phyloP scores from a whole-genome alignment of 1,140 invertebrate species.

The Drosophila repletoides region DNA sequence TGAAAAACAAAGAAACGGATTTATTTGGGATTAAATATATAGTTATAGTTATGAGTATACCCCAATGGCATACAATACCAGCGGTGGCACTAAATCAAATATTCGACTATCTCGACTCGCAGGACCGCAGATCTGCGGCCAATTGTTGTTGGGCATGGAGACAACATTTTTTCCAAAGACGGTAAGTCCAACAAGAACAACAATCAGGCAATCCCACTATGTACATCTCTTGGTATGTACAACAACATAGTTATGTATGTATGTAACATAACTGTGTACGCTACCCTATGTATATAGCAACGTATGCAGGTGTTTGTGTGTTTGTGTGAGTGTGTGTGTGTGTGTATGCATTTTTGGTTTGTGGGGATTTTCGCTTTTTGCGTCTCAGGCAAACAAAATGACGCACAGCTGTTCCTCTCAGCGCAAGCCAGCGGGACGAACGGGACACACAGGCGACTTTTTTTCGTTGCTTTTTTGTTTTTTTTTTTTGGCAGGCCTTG shows the following conservation, averaged over 20 bases:
- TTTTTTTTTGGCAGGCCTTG: slow-evolving; percentile 42
- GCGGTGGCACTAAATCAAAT: slow-evolving; percentile 72
- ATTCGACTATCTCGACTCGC: slow-evolving; percentile 64
- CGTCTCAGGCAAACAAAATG: slow-evolving; percentile 50
- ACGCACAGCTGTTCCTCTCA: slow-evolving; percentile 50
- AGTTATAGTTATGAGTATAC: slow-evolving; percentile 67
- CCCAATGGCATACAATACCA: slow-evolving; percentile 75
- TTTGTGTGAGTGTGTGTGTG: slow-evolving; percentile 19
- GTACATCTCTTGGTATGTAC: too few relatives aligned
- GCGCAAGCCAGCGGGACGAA: background rate
- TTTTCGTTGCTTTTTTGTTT: background rate
- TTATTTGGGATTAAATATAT: slow-evolving; percentile 36
- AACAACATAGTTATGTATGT: too few relatives aligned
- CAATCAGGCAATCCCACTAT: too few relatives aligned
- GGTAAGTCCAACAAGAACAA: slow-evolving; percentile 59
- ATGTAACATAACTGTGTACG: background rate
- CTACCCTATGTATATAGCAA: background rate
- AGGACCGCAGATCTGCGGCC: slow-evolving; percentile 63
- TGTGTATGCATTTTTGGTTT: slow-evolving; percentile 25
- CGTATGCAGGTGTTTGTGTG: too few relatives aligned
- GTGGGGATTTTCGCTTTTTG: slow-evolving; percentile 49
- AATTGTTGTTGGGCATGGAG: slow-evolving; percentile 74
- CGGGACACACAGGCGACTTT: background rate
- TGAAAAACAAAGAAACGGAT: slow-evolving; percentile 33
- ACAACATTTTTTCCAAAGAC: slow-evolving; percentile 74